These are phyloP conservation scores for Dolichopus griseipennis DNA, from an alignment of 2,888 invertebrate species.

Conservation along the genomic window DNA sequence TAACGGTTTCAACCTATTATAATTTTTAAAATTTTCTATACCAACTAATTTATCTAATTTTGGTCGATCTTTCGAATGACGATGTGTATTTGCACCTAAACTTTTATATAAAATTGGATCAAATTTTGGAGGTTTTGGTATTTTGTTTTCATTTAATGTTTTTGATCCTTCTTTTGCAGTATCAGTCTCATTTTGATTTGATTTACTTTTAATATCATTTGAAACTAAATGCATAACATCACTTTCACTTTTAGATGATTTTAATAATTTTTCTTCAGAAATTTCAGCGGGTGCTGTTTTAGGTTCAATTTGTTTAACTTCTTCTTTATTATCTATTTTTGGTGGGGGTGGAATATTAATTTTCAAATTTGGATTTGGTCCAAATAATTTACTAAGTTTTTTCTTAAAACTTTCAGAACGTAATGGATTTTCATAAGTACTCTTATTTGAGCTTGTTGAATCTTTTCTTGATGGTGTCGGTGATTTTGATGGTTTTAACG, in stretches of 20 bases:
- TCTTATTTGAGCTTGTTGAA: conserved; percentile 14
- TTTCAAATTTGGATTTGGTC: conserved; percentile 18
- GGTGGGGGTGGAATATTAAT: conserved; percentile 4
- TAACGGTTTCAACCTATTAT: neutral
- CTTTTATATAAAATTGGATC: conserved; percentile 38
- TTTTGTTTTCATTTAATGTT: conserved; percentile 18
- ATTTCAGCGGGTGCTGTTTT: neutral
- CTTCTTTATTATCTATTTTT: neutral
- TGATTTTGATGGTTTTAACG: neutral
- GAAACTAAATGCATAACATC: conserved; percentile 30
- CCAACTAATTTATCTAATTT: conserved; percentile 28
- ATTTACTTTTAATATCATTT: conserved; percentile 26
- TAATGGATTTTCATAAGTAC: conserved; percentile 25
- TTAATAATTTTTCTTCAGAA: conserved; percentile 20
- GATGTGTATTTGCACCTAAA: conserved; percentile 28
- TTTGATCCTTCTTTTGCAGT: neutral
- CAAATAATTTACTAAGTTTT: conserved; percentile 31
- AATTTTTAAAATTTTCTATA: conserved; percentile 22
- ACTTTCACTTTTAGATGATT: conserved; percentile 37
- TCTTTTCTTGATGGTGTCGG: conserved; percentile 19
- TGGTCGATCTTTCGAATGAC: conserved; percentile 27
- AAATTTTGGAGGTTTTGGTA: conserved; percentile 38
- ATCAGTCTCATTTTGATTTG: conserved; percentile 7
- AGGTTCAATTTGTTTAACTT: neutral
- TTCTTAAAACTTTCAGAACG: conserved; percentile 34